Base-by-base conservation (phyloP, 1,140 invertebrate species). In the Lucilia cuprina region DNA sequence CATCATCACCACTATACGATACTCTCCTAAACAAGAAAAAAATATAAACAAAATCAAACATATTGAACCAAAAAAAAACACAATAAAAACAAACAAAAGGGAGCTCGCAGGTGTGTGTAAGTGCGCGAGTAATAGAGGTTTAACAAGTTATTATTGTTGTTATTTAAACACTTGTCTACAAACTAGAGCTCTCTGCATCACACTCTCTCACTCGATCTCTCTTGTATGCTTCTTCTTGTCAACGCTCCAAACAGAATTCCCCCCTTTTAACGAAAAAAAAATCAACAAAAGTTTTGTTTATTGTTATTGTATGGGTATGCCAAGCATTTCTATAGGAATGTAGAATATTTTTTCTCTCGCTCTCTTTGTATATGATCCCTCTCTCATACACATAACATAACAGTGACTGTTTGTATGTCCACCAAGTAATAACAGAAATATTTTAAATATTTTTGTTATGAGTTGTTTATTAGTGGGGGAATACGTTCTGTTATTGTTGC, bases 371-470 rank as follows among this genome's bases (percentile, higher is more conserved):
- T 41, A 30, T 74, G 21, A 41, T 7, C 17, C 7, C 19, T 70
- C 65, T 70, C 65, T 70, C n/a, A 25, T 7, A 25, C 77, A 21
- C 8, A 5, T 50, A 19, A 77, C 41, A 80, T 80, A 47, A 80
- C 77, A 80, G 41, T 49, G n/a, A 49, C n/a, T 21, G 34, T 78
- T 80, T 14, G 4, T 34, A 8, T 41, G 41, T 41, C 7, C 7
- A 7, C 5, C 41, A 41, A 41, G 10, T 41, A 41, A 41, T 70
- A 70, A 84, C 80, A 84, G 84, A 84, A 84, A 84, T 84, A 82
- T 84, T 84, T 84, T 84, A 82, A 84, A 84, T 84, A 84, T 84
- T 84, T 84, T 84, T 84, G 60, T 74, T 80, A 84, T 84, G 82
- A 84, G 80, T 83, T 82, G 84, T 84, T 49, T 17, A 83, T 74